These are phyloP conservation scores for Tragelaphus strepsiceros DNA, from an alignment of 2,113 vertebrate species.

Conservation along the genomic window DNA sequence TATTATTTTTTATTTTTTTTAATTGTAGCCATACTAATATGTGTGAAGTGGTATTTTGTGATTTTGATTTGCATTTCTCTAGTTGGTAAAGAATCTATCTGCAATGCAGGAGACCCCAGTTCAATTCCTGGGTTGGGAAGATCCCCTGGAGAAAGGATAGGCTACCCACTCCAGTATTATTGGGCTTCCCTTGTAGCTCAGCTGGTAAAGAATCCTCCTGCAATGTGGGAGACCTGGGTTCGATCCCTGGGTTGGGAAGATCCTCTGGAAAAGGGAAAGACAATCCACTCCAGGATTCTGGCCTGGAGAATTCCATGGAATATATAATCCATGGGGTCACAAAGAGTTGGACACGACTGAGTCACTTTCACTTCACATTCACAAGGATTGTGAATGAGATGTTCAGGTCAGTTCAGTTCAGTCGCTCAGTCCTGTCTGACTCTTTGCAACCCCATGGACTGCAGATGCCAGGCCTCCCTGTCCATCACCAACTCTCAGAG, in stretches of 20 bases:
- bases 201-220: not conserved
- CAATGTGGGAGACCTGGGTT: not conserved
- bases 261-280: not conserved
- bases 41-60: not conserved
- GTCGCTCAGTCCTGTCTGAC: rapidly evolving
- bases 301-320: not conserved
- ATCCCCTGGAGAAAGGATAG: not conserved
- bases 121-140: not conserved
- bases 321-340: not conserved
- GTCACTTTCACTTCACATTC: not conserved
- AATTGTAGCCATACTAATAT: not conserved
- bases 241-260: not conserved
- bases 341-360: not conserved
- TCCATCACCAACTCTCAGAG: not conserved
- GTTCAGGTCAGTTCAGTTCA: not conserved
- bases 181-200: not conserved
- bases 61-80: not conserved
- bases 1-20: not conserved
- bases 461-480: not conserved
- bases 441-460: not conserved
- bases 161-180: not conserved
- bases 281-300: not conserved
- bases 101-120: not conserved
- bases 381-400: not conserved
- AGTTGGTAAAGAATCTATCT: not conserved